A percentile compares a stretch with the other conserved stretches of the same genome.
Evolutionary conservation across 37 sponge, comb jelly and placozoan species (phyloP).

Genomic region (Dysidea cf. avara): DNA sequence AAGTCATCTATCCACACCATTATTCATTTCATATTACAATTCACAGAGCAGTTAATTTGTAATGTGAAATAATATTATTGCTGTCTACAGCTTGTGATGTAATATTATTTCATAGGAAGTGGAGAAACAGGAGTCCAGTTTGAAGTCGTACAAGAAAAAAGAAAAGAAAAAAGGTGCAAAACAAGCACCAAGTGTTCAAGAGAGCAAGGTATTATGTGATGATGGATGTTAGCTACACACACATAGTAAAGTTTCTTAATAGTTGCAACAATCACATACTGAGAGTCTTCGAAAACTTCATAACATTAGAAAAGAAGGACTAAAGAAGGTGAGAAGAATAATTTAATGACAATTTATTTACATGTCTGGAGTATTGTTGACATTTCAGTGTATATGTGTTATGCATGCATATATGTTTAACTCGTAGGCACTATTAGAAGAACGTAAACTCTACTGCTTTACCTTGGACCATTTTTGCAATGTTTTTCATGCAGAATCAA

Average conservation of each 20-base stretch:
- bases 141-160: constrained; percentile 22
- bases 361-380: background rate
- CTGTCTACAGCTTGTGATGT: background rate
- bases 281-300: constrained; percentile 42
- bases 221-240: too few species aligned
- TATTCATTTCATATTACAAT: background rate
- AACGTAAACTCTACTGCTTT: constrained; percentile 73
- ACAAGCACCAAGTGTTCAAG: background rate
- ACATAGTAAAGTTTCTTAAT: background rate
- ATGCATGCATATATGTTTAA: background rate
- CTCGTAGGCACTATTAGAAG: constrained; percentile 65
- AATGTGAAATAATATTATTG: too few species aligned
- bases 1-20: too few species aligned
- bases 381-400: background rate
- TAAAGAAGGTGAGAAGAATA: constrained; percentile 39
- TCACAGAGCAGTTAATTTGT: too few species aligned
- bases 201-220: too few species aligned
- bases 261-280: constrained; percentile 33
- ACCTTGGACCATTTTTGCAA: constrained; percentile 52
- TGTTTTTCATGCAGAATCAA: constrained; percentile 38
- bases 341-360: too few species aligned
- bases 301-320: constrained; percentile 53
- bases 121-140: constrained; percentile 8
- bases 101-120: background rate
- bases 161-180: constrained; percentile 15